Percentiles rank a stretch among this genome's conserved stretches.
phyloP scores from a whole-genome alignment of 2,113 vertebrate genomes.

The Oreocharis arfaki region DNA sequence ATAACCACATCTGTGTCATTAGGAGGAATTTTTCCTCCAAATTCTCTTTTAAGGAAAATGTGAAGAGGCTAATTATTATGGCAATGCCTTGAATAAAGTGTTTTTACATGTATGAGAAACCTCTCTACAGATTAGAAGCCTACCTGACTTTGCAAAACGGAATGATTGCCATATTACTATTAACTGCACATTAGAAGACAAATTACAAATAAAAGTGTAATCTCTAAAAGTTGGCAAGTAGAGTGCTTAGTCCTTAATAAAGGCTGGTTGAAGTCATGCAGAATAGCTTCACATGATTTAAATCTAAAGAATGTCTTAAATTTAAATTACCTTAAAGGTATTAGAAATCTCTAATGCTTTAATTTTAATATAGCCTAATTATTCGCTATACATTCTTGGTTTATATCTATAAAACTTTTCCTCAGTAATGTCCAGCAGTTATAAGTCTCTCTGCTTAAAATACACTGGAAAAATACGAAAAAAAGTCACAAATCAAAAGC shows the following conservation, averaged over 20 bases:
- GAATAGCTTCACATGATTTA: background rate
- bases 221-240: background rate
- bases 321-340: background rate
- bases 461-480: background rate
- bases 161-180: background rate
- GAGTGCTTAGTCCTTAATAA: background rate
- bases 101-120: background rate
- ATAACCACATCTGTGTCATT: background rate
- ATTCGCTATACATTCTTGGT: background rate
- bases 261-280: background rate
- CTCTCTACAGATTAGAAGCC: background rate
- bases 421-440: background rate
- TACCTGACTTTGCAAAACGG: background rate
- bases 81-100: background rate
- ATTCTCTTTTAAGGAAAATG: background rate
- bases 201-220: background rate
- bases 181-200: background rate
- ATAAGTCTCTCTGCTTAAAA: background rate
- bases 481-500: background rate
- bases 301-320: background rate
- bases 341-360: background rate
- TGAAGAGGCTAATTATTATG: background rate
- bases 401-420: background rate
- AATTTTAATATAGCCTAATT: background rate
- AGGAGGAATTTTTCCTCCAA: background rate